A percentile compares a stretch with the other conserved stretches of the same genome.
These are phyloP conservation scores for Fabriciana adippe DNA, from an alignment of 2,888 invertebrate species.

Conservation along the genomic window DNA sequence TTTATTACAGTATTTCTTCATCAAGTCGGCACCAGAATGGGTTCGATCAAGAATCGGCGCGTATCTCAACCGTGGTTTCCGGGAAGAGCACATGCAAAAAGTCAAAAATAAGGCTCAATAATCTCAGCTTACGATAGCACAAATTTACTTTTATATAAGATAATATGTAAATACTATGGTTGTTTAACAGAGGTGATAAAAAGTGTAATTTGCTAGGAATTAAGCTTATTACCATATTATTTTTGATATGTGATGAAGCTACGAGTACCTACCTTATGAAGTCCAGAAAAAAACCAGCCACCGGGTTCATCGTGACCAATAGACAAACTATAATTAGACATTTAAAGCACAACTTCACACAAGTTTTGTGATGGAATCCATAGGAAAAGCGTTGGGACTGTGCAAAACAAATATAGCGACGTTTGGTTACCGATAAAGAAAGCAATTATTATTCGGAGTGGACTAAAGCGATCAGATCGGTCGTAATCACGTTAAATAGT, in stretches of 20 bases:
- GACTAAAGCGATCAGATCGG: no score
- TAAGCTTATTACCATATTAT: neutral
- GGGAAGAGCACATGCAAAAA: conserved; percentile 83
- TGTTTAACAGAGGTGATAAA: neutral
- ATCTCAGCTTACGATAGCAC: conserved; percentile 13
- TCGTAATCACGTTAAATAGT: no score
- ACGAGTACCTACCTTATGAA: no score
- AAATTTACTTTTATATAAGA: conserved; percentile 18
- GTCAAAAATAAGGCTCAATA: conserved; percentile 54
- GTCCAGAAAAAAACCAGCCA: no score
- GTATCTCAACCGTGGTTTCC: conserved; percentile 81
- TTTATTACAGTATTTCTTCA: conserved; percentile 75
- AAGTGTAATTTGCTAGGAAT: neutral
- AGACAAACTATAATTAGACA: no score
- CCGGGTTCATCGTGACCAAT: no score
- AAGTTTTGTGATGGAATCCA: no score
- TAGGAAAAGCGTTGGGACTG: no score
- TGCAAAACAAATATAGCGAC: no score
- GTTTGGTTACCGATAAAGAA: no score
- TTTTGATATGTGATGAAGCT: neutral
- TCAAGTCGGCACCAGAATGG: conserved; percentile 84
- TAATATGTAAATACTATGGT: neutral
- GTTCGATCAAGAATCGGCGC: conserved; percentile 84
- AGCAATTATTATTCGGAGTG: no score
- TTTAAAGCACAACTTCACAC: no score